Evolutionary conservation across 2,888 invertebrate species (phyloP).

Genomic region (Glyphotaelius pellucidus): DNA sequence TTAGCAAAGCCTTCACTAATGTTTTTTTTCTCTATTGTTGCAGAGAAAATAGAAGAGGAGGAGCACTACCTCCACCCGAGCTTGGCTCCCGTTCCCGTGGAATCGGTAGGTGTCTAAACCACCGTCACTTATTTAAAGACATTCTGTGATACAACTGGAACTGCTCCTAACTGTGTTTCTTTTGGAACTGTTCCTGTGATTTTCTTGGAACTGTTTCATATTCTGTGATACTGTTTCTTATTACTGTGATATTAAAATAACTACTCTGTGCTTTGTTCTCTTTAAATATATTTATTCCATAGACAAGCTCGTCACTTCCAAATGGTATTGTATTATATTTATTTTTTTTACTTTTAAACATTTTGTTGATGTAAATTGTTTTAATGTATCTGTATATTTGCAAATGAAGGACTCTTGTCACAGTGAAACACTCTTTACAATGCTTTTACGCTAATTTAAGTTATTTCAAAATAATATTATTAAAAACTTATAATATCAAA

Average conservation of each 20-base stretch:
- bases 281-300: conserved; percentile 45
- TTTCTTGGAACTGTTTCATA: neutral
- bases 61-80: conserved; percentile 92
- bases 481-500: no score
- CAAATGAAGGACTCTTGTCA: neutral
- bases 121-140: conserved; percentile 51
- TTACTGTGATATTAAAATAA: conserved; percentile 36
- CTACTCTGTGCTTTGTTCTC: conserved; percentile 31
- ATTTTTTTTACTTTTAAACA: neutral
- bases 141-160: conserved; percentile 42
- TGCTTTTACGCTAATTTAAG: neutral
- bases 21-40: conserved; percentile 64
- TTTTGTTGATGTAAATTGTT: neutral
- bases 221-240: neutral
- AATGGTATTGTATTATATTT: conserved; percentile 51
- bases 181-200: neutral
- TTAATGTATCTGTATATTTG: conserved; percentile 5
- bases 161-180: conserved; percentile 22
- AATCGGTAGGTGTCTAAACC: conserved; percentile 79
- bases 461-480: no score
- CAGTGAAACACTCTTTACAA: neutral
- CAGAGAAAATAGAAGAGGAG: conserved; percentile 78
- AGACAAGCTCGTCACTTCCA: conserved; percentile 22
- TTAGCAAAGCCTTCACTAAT: neutral
- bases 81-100: conserved; percentile 79